phyloP scores from a whole-genome alignment of 2,888 invertebrate genomes.

The Parascotia fuliginaria region DNA sequence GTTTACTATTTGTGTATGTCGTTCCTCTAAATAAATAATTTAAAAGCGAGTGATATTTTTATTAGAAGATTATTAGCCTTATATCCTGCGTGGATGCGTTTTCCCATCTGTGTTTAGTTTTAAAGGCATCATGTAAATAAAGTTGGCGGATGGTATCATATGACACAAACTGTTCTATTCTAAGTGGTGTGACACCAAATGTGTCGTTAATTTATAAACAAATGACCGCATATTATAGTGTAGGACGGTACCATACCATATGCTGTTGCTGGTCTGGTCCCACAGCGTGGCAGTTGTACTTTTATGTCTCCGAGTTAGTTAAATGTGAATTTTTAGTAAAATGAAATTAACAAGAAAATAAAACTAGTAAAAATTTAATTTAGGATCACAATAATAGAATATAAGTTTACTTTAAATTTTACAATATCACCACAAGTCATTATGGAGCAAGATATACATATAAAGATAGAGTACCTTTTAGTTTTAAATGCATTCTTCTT shows the following conservation, averaged over 20 bases:
- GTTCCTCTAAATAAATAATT: conserved; percentile 5
- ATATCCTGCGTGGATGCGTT: too few relatives aligned
- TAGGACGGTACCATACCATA: too few relatives aligned
- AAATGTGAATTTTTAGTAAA: conserved; percentile 33
- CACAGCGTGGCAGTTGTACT: too few relatives aligned
- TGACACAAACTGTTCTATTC: too few relatives aligned
- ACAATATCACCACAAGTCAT: conserved; percentile 54
- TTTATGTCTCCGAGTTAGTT: too few relatives aligned
- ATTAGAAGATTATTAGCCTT: neutral
- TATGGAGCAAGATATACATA: conserved; percentile 31
- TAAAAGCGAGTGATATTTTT: neutral
- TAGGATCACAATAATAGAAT: conserved; percentile 75
- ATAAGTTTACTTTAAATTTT: conserved; percentile 55
- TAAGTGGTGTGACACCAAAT: too few relatives aligned
- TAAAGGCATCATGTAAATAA: too few relatives aligned
- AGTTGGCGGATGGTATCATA: too few relatives aligned
- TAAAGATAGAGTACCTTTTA: conserved; percentile 22
- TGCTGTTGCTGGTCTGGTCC: too few relatives aligned
- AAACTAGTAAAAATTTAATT: conserved; percentile 80
- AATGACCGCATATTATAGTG: too few relatives aligned
- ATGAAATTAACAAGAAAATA: conserved; percentile 58
- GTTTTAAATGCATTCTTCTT: conserved; percentile 37
- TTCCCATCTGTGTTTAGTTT: too few relatives aligned
- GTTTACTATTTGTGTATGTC: conserved; percentile 1
- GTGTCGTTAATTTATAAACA: too few relatives aligned